Evolutionary conservation across 2,888 invertebrate species (phyloP), one percentile per base, ranked within the genome.

Genomic region (Adineta ricciae): DNA sequence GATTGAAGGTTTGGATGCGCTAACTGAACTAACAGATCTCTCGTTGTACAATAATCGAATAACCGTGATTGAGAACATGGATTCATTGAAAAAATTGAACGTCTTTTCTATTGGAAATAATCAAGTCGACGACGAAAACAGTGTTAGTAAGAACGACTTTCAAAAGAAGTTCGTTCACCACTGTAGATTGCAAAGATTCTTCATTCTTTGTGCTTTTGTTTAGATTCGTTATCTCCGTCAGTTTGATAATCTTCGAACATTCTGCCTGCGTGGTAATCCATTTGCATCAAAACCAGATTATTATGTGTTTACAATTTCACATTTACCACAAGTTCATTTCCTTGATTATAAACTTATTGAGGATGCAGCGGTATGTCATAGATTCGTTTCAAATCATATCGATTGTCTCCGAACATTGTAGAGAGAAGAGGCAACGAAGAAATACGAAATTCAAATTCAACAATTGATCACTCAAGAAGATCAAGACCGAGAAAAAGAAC

Each of bases 71-170:
- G 94, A 95, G 90, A 95, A 95, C 88, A 92, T 96, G 91, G 94
- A 95, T 36, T 89, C 89, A 8, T 91, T 95, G 83, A 92, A 92
- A 73, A 93, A 94, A 84, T 91, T 96, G 52, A 92, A 93, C 0
- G 94, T 96, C 84, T 93, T 96, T 84, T 95, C 95, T 88, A 93
- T 96, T 88, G 96, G 96, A n/a, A 94, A 94, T 89, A 96, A 96
- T 91, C 89, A 92, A 83, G 93, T 96, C 86, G 91, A 92, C 85
- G 93, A 94, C 88, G 92, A 92, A 87, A 93, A 94, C 87, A 94
- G 95, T 91, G 95, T 95, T 91, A 89, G 91, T 88, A 52, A 84
- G 49, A n/a, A 21, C 5, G 5, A 46, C 46, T 46, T 46, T 46
- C 11, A 11, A 46, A 11, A 46, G 46, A 46, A 46, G 46, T 46